These are phyloP conservation scores for Oxyura jamaicensis DNA, from an alignment of 2,113 vertebrate genomes.

Conservation along the genomic window DNA sequence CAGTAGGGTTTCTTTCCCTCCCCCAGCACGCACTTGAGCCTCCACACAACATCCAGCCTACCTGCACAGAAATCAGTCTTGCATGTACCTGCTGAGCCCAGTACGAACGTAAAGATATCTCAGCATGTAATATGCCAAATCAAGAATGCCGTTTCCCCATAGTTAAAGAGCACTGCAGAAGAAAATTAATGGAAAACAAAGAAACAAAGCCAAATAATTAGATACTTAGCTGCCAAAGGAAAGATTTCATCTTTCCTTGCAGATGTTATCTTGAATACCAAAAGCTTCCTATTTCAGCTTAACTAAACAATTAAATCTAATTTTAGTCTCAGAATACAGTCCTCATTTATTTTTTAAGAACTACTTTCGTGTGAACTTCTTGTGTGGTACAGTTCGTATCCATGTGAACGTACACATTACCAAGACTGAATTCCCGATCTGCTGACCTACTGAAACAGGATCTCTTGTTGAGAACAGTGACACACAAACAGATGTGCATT, in stretches of 20 bases:
- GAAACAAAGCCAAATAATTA: not conserved
- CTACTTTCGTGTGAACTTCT: not conserved
- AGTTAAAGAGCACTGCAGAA: not conserved
- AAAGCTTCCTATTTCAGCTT: not conserved
- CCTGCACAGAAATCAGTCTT: not conserved
- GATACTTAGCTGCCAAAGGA: not conserved
- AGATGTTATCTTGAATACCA: not conserved
- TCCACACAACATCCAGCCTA: not conserved
- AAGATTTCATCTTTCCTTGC: not conserved
- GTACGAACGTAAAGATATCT: not conserved
- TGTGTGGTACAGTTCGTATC: not conserved
- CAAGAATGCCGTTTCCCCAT: not conserved
- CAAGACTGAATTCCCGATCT: not conserved
- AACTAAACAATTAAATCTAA: not conserved
- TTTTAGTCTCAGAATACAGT: not conserved
- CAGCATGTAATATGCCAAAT: not conserved
- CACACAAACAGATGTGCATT: fast-evolving
- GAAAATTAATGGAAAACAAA: not conserved
- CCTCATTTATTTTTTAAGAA: not conserved
- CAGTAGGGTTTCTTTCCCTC: not conserved
- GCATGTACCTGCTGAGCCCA: not conserved
- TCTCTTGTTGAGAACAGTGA: not conserved
- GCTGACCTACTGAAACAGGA: not conserved
- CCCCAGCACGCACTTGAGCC: not conserved
- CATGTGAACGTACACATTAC: not conserved